These are phyloP conservation scores for Cephus runcator DNA, from an alignment of 2,888 invertebrate species.

Conservation along the genomic window DNA sequence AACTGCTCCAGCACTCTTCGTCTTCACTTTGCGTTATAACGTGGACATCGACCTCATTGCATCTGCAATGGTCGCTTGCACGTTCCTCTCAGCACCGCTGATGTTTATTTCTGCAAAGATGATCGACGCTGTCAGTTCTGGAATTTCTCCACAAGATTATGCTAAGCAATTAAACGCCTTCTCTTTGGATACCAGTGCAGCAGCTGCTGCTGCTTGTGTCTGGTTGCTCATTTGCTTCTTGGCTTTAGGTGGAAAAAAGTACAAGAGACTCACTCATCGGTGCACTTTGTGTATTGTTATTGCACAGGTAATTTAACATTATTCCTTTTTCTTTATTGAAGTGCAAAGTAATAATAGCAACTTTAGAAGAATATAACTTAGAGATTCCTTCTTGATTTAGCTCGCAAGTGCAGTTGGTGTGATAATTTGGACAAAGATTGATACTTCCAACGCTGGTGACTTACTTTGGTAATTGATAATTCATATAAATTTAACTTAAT, in stretches of 20 bases:
- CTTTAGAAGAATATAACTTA: neutral
- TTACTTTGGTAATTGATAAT: slow-evolving; percentile 44
- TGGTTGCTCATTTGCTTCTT: slow-evolving; percentile 82
- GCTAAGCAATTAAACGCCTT: slow-evolving; percentile 81
- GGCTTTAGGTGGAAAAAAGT: slow-evolving; percentile 75
- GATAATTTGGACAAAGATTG: slow-evolving; percentile 57
- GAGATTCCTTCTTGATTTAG: slow-evolving; percentile 21
- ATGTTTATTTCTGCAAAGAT: slow-evolving; percentile 96
- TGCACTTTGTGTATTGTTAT: slow-evolving; percentile 82
- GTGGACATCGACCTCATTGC: slow-evolving; percentile 92
- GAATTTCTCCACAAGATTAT: slow-evolving; percentile 76
- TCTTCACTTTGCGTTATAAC: slow-evolving; percentile 89
- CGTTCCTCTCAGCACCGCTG: slow-evolving; percentile 92
- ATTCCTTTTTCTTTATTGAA: neutral
- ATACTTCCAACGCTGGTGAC: slow-evolving; percentile 37
- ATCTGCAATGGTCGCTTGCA: slow-evolving; percentile 93
- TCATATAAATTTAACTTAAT: neutral
- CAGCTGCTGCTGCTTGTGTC: slow-evolving; percentile 79
- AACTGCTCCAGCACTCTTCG: slow-evolving; percentile 95
- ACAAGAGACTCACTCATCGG: slow-evolving; percentile 82
- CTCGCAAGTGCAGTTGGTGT: slow-evolving; percentile 51
- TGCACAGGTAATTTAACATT: slow-evolving; percentile 75
- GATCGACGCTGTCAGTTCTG: slow-evolving; percentile 68
- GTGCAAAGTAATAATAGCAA: neutral
- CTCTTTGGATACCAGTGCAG: slow-evolving; percentile 85